A percentile compares a stretch with the other conserved stretches of the same genome.
phyloP scores from a whole-genome alignment of 2,888 invertebrate species.

The Poecilus cupreus region DNA sequence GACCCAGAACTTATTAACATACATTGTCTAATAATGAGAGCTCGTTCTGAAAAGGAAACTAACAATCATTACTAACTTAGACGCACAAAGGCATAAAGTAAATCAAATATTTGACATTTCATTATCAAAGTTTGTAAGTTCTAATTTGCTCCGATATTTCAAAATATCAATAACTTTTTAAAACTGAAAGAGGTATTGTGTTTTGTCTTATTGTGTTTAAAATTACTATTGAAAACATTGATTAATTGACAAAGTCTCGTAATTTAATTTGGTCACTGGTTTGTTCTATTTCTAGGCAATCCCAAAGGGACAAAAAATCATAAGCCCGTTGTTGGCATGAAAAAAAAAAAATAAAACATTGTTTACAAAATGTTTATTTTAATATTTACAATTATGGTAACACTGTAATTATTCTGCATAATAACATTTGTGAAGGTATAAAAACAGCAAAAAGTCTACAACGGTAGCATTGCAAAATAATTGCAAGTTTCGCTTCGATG shows the following conservation, averaged over 20 bases:
- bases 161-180: too few species aligned
- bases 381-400: not conserved
- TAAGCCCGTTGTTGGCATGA: not conserved
- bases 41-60: slow-evolving; percentile 5
- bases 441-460: not conserved
- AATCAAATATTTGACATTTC: not conserved
- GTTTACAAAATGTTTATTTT: too few species aligned
- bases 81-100: not conserved
- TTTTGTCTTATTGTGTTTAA: too few species aligned
- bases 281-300: not conserved
- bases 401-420: not conserved
- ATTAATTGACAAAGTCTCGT: not conserved
- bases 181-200: too few species aligned
- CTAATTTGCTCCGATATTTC: not conserved
- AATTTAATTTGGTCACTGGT: not conserved
- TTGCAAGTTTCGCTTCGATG: not conserved
- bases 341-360: too few species aligned
- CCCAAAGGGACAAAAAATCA: not conserved
- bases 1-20: slow-evolving; percentile 34
- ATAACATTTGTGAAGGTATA: not conserved
- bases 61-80: not conserved
- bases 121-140: too few species aligned
- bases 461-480: not conserved
- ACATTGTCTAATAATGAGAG: slow-evolving; percentile 7
- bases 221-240: too few species aligned